phyloP scores from a whole-genome alignment of 2,113 vertebrate genomes.

The Gallinago jamesoni region DNA sequence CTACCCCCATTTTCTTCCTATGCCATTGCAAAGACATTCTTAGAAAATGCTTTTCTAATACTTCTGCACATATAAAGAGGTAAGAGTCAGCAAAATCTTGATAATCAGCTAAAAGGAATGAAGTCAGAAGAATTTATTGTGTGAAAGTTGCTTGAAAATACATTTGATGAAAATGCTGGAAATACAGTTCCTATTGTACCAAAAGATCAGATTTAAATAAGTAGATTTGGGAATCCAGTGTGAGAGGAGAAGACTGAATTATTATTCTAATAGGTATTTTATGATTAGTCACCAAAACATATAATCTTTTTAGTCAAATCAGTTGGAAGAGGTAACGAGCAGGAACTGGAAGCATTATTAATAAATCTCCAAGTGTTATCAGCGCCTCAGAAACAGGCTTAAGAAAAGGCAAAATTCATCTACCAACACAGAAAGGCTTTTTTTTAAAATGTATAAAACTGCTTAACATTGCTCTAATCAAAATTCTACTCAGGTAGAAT shows the following conservation, averaged over 20 bases:
- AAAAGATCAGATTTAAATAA: background rate
- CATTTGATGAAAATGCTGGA: background rate
- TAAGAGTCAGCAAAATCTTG: slow-evolving; percentile 16
- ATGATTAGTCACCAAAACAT: background rate
- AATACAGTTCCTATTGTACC: background rate
- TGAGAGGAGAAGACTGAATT: background rate
- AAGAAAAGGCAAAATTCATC: background rate
- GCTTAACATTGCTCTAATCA: background rate
- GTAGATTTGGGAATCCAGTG: background rate
- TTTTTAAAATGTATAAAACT: background rate
- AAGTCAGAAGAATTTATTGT: background rate
- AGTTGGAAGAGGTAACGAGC: background rate
- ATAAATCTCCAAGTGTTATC: background rate
- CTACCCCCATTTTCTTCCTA: background rate
- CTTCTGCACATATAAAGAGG: background rate
- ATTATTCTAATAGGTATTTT: background rate
- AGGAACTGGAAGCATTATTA: background rate
- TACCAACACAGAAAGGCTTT: background rate
- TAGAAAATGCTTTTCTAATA: slow-evolving; percentile 3
- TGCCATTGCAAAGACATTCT: background rate
- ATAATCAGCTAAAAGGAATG: background rate
- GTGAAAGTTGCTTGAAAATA: background rate
- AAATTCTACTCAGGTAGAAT: background rate
- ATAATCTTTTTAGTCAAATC: slow-evolving; percentile 10
- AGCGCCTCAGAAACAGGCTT: background rate